These are phyloP conservation scores for Zaprionus ornatus DNA, from an alignment of 1,140 invertebrate genomes.

Conservation along the genomic window DNA sequence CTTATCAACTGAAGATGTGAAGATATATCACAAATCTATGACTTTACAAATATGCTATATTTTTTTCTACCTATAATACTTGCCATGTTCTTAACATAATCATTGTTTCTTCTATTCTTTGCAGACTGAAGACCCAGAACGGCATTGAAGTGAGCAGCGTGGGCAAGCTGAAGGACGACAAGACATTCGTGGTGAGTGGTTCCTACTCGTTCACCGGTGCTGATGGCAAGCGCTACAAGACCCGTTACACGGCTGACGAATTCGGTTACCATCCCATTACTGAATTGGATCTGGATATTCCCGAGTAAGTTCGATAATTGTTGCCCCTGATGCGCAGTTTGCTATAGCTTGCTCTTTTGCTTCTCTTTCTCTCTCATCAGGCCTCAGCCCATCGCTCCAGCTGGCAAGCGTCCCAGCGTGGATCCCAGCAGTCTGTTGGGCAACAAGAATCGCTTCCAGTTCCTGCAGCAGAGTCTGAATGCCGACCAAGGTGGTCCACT, in stretches of 20 bases:
- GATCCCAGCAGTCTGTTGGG: constrained; percentile 72
- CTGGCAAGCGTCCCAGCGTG: constrained; percentile 52
- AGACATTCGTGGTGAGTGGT: constrained; percentile 86
- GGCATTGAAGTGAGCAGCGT: constrained; percentile 81
- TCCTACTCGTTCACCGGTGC: constrained; percentile 87
- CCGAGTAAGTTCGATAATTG: constrained; percentile 66
- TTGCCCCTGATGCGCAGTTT: not conserved
- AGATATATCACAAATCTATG: too few relatives aligned
- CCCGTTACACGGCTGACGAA: constrained; percentile 82
- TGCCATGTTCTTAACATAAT: not conserved
- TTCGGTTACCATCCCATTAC: constrained; percentile 83
- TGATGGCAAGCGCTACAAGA: constrained; percentile 86
- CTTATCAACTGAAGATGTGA: too few relatives aligned
- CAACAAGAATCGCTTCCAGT: constrained; percentile 80
- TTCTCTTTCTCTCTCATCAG: constrained; percentile 30
- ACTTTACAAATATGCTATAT: not conserved
- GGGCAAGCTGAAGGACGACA: constrained; percentile 82
- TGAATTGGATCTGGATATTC: constrained; percentile 80
- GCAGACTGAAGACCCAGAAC: constrained; percentile 82
- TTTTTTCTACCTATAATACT: not conserved
- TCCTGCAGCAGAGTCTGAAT: constrained; percentile 75
- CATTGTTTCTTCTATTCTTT: not conserved
- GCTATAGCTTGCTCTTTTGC: not conserved
- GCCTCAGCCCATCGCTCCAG: constrained; percentile 56
- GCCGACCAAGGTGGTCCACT: constrained; percentile 56